These are phyloP conservation scores for Pyrocephalus nanus DNA, from an alignment of 2,797 vertebrate genomes.

Conservation along the genomic window DNA sequence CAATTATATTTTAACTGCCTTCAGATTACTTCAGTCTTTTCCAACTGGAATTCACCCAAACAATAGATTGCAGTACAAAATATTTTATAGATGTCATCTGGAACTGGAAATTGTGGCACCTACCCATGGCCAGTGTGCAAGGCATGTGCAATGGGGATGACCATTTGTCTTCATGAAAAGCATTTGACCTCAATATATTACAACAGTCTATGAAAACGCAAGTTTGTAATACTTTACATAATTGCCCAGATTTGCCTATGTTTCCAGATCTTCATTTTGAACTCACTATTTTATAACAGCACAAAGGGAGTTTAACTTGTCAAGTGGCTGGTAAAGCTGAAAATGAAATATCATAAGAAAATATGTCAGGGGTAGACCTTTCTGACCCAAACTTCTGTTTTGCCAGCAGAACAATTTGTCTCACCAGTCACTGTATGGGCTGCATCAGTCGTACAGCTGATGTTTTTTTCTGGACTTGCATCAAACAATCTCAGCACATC, in stretches of 20 bases:
- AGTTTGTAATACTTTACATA: slow-evolving; percentile 57
- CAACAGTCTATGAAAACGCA: slow-evolving; percentile 33
- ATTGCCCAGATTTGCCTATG: slow-evolving; percentile 45
- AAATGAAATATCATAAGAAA: slow-evolving; percentile 74
- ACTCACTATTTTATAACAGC: slow-evolving; percentile 65
- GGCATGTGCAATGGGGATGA: not conserved
- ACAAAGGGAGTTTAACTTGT: slow-evolving; percentile 70
- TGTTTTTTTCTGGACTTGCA: slow-evolving; percentile 72
- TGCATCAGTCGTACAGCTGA: slow-evolving; percentile 70
- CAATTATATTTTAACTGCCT: slow-evolving; percentile 29
- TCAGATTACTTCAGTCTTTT: slow-evolving; percentile 42
- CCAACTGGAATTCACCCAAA: slow-evolving; percentile 47
- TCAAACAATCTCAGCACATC: slow-evolving; percentile 69
- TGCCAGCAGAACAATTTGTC: slow-evolving; percentile 70
- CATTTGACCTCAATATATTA: slow-evolving; percentile 36
- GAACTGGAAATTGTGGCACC: not conserved
- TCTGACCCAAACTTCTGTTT: slow-evolving; percentile 68
- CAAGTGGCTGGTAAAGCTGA: slow-evolving; percentile 68
- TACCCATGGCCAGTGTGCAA: not conserved
- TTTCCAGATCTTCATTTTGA: slow-evolving; percentile 57
- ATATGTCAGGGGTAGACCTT: slow-evolving; percentile 71
- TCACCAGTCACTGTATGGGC: slow-evolving; percentile 63
- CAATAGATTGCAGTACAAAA: not conserved
- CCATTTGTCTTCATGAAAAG: slow-evolving; percentile 37
- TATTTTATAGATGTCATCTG: slow-evolving; percentile 30